A percentile compares a stretch with the other conserved stretches of the same genome.
These are phyloP conservation scores for Drosophila repleta DNA, from an alignment of 1,140 invertebrate genomes.

Conservation along the genomic window DNA sequence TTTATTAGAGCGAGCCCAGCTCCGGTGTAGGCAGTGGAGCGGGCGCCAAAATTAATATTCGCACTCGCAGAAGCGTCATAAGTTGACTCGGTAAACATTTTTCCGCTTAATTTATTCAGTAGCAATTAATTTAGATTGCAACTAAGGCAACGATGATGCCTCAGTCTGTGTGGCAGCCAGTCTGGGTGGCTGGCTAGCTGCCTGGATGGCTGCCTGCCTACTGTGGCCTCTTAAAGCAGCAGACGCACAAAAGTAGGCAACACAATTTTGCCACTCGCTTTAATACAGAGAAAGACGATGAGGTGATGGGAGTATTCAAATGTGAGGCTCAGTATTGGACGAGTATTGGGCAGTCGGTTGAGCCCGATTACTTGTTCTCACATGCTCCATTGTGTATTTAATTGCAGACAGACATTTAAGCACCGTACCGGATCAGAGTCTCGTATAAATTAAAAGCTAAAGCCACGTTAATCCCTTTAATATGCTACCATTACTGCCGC, in stretches of 20 bases:
- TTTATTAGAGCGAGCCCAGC: conserved; percentile 44
- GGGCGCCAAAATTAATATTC: conserved; percentile 68
- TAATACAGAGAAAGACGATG: too few species aligned
- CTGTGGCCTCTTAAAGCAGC: conserved; percentile 30
- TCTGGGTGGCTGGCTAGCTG: background rate
- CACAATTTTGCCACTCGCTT: background rate
- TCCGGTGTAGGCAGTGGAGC: conserved; percentile 24
- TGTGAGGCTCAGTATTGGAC: too few species aligned
- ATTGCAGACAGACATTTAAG: conserved; percentile 22
- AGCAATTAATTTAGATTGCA: conserved; percentile 81
- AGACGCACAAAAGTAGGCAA: conserved; percentile 48
- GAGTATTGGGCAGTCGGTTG: too few species aligned
- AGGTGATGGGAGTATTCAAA: too few species aligned
- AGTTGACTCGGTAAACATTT: conserved; percentile 77
- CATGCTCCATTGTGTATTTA: conserved; percentile 41
- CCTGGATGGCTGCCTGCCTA: too few species aligned
- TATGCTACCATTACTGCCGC: conserved; percentile 54
- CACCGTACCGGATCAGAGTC: conserved; percentile 29
- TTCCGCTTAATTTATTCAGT: conserved; percentile 80
- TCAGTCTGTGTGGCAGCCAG: background rate
- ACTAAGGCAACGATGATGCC: conserved; percentile 62
- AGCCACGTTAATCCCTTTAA: conserved; percentile 74
- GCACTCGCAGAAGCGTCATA: conserved; percentile 74
- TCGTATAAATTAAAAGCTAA: conserved; percentile 75
- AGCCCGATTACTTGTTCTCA: conserved; percentile 6